Evolutionary conservation across 2,797 vertebrate genomes (phyloP), one percentile per base, ranked within the genome.

Genomic region (Notamacropus eugenii): DNA sequence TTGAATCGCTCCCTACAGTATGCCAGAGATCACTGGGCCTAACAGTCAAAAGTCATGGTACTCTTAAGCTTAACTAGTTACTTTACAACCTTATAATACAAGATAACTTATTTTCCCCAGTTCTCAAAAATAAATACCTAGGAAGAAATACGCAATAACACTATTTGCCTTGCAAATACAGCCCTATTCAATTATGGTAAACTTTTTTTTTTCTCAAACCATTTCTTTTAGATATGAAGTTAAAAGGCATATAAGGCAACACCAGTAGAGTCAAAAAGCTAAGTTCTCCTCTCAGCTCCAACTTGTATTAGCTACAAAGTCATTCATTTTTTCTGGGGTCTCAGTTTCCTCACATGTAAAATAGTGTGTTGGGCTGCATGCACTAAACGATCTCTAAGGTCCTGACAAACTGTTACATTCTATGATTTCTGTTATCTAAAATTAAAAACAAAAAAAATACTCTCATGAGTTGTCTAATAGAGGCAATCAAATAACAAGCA

Each of bases 331-430:
- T 28, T 12, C 90, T 58, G 54, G 96, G 96, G 50, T 28, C 82
- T 46, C 10, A 2, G 93, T 0, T 57, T 87, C 87, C 87, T 93
- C 55, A 93, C 22, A 50, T 96, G 91, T 56, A 50, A 96, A 96
- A 91, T 0, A 0, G 93, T 22, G 0, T 8, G n/a, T 34, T 34
- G 59, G 11, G 59, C 29, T 82, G 19, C 6, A 82, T 82, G 19
- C 6, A 82, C n/a, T 8, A 74, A 6, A 74, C 46, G 67, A 74
- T 74, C n/a, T 74, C 67, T 82, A 82, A 46, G 19, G 8, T 82
- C 19, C 5, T 82, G 67, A 8, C 46, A 6, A 74, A 74, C 67
- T 82, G 6, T 92, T 54, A 0, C 54, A 54, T n/a, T 8, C 16
- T 58, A 0, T 29, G 54, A 52, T 4, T 22, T n/a, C 58, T n/a